A percentile compares a stretch with the other conserved stretches of the same genome.
Evolutionary conservation across 2,888 invertebrate genomes (phyloP).

Genomic region (Parochlus steinenii): DNA sequence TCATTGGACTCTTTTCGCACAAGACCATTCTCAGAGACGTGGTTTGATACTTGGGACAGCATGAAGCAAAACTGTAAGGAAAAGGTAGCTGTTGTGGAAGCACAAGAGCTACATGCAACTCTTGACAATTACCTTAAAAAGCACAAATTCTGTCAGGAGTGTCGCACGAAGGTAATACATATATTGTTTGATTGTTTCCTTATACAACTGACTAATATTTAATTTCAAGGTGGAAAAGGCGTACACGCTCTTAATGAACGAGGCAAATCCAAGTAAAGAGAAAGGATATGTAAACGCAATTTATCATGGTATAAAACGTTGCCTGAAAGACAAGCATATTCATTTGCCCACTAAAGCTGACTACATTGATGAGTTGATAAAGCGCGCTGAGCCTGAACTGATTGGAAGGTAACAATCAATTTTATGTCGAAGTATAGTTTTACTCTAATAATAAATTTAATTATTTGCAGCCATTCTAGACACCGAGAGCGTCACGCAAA

Average conservation of each 20-base stretch:
- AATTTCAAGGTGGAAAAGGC: constrained; percentile 46
- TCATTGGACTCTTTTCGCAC: constrained; percentile 76
- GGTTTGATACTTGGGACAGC: constrained; percentile 73
- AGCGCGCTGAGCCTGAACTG: constrained; percentile 80
- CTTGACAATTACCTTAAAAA: constrained; percentile 81
- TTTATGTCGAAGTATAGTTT: background rate
- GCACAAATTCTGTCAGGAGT: constrained; percentile 87
- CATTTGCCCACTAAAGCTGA: constrained; percentile 78
- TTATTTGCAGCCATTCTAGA: constrained; percentile 32
- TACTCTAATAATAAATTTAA: constrained; percentile 8
- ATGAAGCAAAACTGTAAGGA: constrained; percentile 65
- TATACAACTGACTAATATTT: constrained; percentile 1
- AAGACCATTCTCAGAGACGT: constrained; percentile 51
- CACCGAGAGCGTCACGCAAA: constrained; percentile 86
- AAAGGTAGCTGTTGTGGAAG: constrained; percentile 77
- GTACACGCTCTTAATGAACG: constrained; percentile 72
- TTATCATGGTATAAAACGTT: constrained; percentile 74
- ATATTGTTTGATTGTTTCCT: background rate
- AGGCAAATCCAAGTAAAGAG: constrained; percentile 67
- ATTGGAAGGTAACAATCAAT: constrained; percentile 47
- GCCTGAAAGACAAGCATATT: constrained; percentile 71
- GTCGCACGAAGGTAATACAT: constrained; percentile 68
- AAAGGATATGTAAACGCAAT: constrained; percentile 77
- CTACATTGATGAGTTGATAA: constrained; percentile 74
- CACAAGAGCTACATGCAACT: constrained; percentile 66